A percentile compares a stretch with the other conserved stretches of the same genome.
These are phyloP conservation scores for Leucoraja erinaceus DNA, from an alignment of 2,113 vertebrate species.

Conservation along the genomic window DNA sequence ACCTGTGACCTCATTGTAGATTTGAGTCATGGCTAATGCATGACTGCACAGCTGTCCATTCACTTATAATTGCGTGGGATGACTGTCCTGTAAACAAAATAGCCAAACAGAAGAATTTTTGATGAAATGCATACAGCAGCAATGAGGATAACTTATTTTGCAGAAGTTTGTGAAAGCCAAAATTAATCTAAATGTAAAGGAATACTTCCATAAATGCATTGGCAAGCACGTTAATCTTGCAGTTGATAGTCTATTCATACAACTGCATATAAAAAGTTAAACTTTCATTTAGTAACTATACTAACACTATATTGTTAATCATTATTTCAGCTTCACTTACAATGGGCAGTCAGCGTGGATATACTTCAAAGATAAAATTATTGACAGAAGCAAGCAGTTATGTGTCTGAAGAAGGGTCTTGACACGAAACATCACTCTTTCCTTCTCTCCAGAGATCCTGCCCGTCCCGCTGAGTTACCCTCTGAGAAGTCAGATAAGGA, in stretches of 20 bases:
- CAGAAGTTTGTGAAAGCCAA: neutral
- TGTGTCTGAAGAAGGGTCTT: no score
- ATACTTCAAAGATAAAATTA: neutral
- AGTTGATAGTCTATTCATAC: neutral
- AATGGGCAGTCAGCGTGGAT: neutral
- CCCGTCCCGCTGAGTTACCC: no score
- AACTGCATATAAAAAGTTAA: neutral
- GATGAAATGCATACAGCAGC: neutral
- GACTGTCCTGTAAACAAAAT: neutral
- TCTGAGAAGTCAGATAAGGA: no score
- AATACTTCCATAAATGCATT: neutral
- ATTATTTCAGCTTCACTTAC: neutral
- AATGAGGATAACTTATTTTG: neutral
- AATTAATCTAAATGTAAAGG: neutral
- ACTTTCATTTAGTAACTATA: neutral
- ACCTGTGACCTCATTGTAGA: neutral
- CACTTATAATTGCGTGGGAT: neutral
- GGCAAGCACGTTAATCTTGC: neutral
- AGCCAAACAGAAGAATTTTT: neutral
- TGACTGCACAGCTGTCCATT: neutral
- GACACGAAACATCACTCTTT: no score
- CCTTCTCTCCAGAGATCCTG: no score
- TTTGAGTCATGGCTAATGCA: neutral
- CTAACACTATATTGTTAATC: neutral
- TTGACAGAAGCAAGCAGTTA: neutral